These are phyloP conservation scores for Pipistrellus pygmaeus DNA, from an alignment of 2,797 vertebrate species.

Conservation along the genomic window DNA sequence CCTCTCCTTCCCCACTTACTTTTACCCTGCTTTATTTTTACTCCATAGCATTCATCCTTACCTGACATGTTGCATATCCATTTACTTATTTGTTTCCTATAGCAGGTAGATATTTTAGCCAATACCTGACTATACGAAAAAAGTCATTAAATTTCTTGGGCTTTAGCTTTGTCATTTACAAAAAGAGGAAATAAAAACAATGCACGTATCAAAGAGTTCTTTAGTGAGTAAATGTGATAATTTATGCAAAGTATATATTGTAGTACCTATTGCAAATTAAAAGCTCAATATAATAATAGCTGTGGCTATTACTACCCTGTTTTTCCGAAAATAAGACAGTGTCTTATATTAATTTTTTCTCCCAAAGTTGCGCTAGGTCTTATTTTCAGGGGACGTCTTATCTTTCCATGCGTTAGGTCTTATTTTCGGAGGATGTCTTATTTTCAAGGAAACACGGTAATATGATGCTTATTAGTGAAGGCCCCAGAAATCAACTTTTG, in stretches of 20 bases:
- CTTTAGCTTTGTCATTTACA: slow-evolving; percentile 9
- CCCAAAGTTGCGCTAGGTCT: no score
- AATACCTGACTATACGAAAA: background rate
- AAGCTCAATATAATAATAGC: background rate
- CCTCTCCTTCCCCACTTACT: background rate
- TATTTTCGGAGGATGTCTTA: no score
- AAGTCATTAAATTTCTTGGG: slow-evolving; percentile 17
- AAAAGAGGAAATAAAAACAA: background rate
- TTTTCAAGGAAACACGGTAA: background rate
- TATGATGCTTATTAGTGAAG: background rate
- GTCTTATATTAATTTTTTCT: no score
- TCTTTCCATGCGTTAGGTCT: no score
- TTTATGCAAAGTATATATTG: background rate
- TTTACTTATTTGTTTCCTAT: background rate
- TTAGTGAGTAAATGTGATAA: background rate
- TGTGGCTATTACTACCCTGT: background rate
- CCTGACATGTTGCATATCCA: background rate
- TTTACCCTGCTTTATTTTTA: background rate
- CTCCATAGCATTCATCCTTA: background rate
- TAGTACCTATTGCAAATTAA: background rate
- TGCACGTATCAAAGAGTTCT: background rate
- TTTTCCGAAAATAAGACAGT: no score
- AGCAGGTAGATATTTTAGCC: no score
- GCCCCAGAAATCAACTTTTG: background rate
- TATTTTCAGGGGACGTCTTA: no score